Conservation (phyloP, 2,888 invertebrate species). For the Standfussiana lucernea region DNA sequence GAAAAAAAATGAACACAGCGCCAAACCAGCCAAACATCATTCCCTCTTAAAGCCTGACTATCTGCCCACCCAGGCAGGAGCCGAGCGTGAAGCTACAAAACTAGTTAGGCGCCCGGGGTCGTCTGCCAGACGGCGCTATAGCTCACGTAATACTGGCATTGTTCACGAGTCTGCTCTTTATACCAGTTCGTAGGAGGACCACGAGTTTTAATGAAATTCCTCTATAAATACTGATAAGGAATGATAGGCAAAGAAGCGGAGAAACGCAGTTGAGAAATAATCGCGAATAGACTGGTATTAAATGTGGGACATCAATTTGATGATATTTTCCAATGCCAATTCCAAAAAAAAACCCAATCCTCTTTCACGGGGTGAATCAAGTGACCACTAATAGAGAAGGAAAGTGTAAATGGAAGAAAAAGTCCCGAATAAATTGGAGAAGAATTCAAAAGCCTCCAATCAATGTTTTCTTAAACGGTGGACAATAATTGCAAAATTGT, state of each 20-base stretch:
- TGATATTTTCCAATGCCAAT: no score
- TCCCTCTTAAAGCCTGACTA: neutral
- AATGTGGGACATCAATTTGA: no score
- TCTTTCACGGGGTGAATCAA: no score
- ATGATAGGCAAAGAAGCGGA: neutral
- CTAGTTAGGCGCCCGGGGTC: conserved; percentile 51
- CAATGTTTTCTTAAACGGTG: no score
- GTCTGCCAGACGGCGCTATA: conserved; percentile 58
- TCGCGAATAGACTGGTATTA: neutral
- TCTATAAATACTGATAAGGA: neutral
- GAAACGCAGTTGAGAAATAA: neutral
- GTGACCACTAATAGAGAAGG: no score
- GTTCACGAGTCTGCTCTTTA: conserved; percentile 57
- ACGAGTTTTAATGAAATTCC: conserved; percentile 30
- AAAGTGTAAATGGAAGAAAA: no score
- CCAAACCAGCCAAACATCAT: neutral
- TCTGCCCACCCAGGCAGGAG: conserved; percentile 56
- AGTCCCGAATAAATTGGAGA: no score
- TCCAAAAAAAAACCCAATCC: no score
- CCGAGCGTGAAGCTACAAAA: conserved; percentile 47
- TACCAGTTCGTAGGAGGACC: conserved; percentile 57
- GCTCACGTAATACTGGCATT: conserved; percentile 58
- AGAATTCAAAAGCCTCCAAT: no score
- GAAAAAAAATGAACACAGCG: neutral
- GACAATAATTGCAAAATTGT: no score